Evolutionary conservation across 2,888 invertebrate genomes (phyloP).

Genomic region (Caenorhabditis sinica): DNA sequence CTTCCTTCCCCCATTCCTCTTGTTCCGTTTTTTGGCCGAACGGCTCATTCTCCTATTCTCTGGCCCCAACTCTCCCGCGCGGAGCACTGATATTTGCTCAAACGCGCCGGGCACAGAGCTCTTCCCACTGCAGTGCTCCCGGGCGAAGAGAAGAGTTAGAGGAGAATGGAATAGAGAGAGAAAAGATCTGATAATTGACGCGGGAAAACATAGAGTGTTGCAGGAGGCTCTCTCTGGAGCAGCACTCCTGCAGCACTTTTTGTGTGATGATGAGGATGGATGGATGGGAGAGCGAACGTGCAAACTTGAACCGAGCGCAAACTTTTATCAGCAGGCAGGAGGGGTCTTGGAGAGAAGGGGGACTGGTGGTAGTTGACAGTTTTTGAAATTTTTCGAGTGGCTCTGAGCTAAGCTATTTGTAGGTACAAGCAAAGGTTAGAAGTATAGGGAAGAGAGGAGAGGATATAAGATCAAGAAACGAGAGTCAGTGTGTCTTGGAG

Average conservation of each 20-base stretch:
- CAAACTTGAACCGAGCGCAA: conserved; percentile 65
- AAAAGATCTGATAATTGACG: conserved; percentile 18
- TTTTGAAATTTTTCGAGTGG: not conserved
- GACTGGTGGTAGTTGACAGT: conserved; percentile 16
- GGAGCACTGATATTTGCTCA: conserved; percentile 15
- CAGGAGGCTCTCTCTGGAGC: not conserved
- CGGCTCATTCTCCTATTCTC: conserved; percentile 22
- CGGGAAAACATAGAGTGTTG: not conserved
- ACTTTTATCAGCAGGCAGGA: conserved; percentile 36
- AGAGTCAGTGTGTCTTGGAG: too few species aligned
- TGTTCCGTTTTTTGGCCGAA: too few species aligned
- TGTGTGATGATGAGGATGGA: conserved; percentile 4
- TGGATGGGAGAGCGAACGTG: conserved; percentile 45
- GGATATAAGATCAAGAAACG: too few species aligned
- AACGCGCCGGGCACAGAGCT: not conserved
- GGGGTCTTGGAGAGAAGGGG: not conserved
- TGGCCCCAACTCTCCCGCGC: conserved; percentile 9
- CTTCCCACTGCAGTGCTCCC: not conserved
- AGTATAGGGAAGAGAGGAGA: not conserved
- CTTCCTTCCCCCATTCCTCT: too few species aligned
- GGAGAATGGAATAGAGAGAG: not conserved
- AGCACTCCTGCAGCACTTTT: conserved; percentile 28
- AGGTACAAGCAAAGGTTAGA: not conserved
- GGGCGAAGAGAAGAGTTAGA: not conserved
- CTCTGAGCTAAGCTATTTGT: not conserved